Conservation (phyloP, 1,140 invertebrate genomes). For the Platorchestia sp. region DNA sequence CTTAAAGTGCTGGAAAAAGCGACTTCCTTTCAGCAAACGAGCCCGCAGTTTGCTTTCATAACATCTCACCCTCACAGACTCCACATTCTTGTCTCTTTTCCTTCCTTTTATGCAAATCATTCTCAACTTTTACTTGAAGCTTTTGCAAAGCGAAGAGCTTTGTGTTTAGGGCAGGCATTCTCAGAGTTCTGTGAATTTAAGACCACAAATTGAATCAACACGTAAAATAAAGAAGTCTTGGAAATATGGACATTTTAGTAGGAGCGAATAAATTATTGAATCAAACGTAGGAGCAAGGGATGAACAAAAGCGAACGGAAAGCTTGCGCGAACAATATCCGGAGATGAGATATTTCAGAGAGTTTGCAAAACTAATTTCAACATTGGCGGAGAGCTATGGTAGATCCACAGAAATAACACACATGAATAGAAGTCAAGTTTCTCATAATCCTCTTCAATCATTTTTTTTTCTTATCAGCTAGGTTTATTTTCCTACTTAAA, state of each 20-base stretch:
- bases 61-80: background rate
- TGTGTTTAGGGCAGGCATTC: background rate
- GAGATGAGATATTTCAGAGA: background rate
- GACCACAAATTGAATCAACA: background rate
- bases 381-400: background rate
- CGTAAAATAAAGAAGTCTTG: background rate
- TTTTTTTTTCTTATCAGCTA: too few species aligned
- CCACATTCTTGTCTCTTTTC: background rate
- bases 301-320: background rate
- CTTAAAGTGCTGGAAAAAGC: background rate
- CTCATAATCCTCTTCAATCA: too few species aligned
- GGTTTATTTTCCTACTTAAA: too few species aligned
- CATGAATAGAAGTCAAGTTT: too few species aligned
- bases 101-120: background rate
- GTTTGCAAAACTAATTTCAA: background rate
- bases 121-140: background rate
- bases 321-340: background rate
- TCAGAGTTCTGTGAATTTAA: background rate
- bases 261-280: background rate
- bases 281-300: background rate
- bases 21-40: background rate
- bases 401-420: too few species aligned
- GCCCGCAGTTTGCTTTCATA: background rate
- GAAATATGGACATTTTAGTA: background rate
- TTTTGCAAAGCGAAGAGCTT: background rate